A percentile compares a stretch with the other conserved stretches of the same genome.
phyloP scores from a whole-genome alignment of 2,797 vertebrate species.

The Aulostomus chinensis region DNA sequence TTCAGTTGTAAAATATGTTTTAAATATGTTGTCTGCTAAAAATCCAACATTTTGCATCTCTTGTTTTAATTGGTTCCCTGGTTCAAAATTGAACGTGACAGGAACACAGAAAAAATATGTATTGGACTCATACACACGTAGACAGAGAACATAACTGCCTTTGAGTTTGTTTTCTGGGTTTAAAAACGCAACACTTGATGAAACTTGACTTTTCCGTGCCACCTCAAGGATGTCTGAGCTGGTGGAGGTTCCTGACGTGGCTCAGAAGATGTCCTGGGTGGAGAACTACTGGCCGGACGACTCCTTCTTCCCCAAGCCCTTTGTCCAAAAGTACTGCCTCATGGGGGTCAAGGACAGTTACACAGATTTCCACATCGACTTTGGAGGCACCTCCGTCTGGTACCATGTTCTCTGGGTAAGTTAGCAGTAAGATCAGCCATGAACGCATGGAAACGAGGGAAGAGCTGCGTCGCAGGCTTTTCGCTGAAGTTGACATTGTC shows the following conservation, averaged over 20 bases:
- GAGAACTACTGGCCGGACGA: slow-evolving; percentile 99
- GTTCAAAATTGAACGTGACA: too few relatives aligned
- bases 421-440: not conserved
- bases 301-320: slow-evolving; percentile 97
- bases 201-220: not conserved
- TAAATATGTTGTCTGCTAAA: too few relatives aligned
- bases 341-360: slow-evolving; percentile 99
- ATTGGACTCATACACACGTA: too few relatives aligned
- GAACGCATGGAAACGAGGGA: not conserved
- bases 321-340: slow-evolving; percentile 99
- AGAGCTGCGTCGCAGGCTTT: not conserved
- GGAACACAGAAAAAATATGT: too few relatives aligned
- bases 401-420: slow-evolving; percentile 99
- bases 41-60: too few relatives aligned
- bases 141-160: too few relatives aligned
- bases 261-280: slow-evolving; percentile 98
- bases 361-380: slow-evolving; percentile 99
- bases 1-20: too few relatives aligned
- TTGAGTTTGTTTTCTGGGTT: too few relatives aligned
- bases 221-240: slow-evolving; percentile 91
- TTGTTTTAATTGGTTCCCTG: too few relatives aligned
- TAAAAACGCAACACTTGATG: not conserved
- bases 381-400: slow-evolving; percentile 98
- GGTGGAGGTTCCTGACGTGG: slow-evolving; percentile 95
- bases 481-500: not conserved